These are phyloP conservation scores for Pammene fasciana DNA, from an alignment of 2,888 invertebrate genomes.

Conservation along the genomic window DNA sequence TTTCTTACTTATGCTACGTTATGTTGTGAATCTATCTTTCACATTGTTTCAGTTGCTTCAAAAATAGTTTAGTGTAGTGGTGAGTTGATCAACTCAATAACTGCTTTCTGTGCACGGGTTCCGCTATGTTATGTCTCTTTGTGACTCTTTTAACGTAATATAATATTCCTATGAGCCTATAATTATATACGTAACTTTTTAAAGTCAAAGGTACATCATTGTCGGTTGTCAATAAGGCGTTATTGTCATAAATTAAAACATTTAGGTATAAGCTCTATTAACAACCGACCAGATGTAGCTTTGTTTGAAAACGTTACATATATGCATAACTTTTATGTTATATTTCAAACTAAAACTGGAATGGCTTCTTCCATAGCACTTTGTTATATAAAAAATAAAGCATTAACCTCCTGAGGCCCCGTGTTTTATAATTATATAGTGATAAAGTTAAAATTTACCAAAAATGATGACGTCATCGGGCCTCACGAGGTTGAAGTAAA, in stretches of 20 bases:
- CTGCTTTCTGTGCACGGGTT: constrained; percentile 51
- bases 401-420: too few relatives aligned
- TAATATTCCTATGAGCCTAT: background rate
- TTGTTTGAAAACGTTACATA: background rate
- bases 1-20: constrained; percentile 8
- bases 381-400: background rate
- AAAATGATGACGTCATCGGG: too few relatives aligned
- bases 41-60: constrained; percentile 80
- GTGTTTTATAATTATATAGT: too few relatives aligned
- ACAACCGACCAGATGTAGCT: too few relatives aligned
- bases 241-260: too few relatives aligned
- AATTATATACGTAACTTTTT: too few relatives aligned
- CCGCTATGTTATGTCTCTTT: constrained; percentile 46
- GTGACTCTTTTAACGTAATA: constrained; percentile 26
- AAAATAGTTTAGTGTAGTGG: constrained; percentile 74
- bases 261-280: too few relatives aligned
- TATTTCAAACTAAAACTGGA: constrained; percentile 13
- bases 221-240: too few relatives aligned
- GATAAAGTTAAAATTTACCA: too few relatives aligned
- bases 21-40: constrained; percentile 53
- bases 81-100: constrained; percentile 60
- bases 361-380: constrained; percentile 7
- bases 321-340: background rate
- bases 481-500: too few relatives aligned
- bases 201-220: too few relatives aligned